phyloP scores from a whole-genome alignment of 1,140 invertebrate species.

The Cyrtorhinus lividipennis region DNA sequence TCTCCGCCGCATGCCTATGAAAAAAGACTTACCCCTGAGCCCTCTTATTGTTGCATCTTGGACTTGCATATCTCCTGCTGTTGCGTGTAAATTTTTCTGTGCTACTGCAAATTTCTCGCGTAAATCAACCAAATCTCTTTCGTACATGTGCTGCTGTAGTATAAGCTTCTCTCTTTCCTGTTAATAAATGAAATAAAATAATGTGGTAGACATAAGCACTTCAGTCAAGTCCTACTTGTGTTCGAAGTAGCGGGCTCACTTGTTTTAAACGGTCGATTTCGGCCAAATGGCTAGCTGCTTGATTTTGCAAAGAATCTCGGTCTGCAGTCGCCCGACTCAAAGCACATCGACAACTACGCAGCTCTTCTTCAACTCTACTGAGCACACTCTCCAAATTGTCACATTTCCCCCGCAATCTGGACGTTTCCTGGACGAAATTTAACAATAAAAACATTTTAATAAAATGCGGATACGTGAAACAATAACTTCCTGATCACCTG shows the following conservation, averaged over 20 bases:
- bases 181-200: not conserved
- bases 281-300: slow-evolving; percentile 43
- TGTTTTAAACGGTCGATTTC: slow-evolving; percentile 49
- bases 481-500: too few species aligned
- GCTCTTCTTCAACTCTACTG: slow-evolving; percentile 45
- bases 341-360: slow-evolving; percentile 45
- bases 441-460: too few species aligned
- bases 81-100: slow-evolving; percentile 43
- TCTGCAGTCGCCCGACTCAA: slow-evolving; percentile 45
- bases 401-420: slow-evolving; percentile 34
- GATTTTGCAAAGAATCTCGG: slow-evolving; percentile 51
- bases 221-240: too few species aligned
- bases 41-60: slow-evolving; percentile 49
- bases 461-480: too few species aligned
- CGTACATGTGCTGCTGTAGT: slow-evolving; percentile 45
- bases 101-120: slow-evolving; percentile 47
- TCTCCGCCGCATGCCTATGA: slow-evolving; percentile 4
- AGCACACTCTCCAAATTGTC: slow-evolving; percentile 44
- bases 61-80: slow-evolving; percentile 49
- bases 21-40: slow-evolving; percentile 39
- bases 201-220: not conserved
- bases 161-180: slow-evolving; percentile 52
- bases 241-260: too few species aligned
- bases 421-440: slow-evolving; percentile 33
- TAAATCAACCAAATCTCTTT: slow-evolving; percentile 46